Evolutionary conservation across 2,888 invertebrate genomes (phyloP), one percentile per base, ranked within the genome.

Genomic region (Shargacucullia verbasci): DNA sequence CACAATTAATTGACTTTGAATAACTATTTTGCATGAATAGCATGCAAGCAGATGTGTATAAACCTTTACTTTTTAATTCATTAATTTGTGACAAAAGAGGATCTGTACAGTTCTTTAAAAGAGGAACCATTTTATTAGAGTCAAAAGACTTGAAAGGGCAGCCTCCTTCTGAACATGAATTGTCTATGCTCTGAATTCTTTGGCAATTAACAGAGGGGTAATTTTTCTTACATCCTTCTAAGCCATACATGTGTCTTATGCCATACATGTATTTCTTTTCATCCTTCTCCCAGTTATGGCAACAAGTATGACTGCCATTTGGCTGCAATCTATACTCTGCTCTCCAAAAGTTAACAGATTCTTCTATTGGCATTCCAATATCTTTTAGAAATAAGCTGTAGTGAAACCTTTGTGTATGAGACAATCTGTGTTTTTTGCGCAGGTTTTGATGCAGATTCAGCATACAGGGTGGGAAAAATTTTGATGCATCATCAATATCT

Each of bases 301-400:
- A 88, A 73, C 96, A 96, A 41, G 83, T 86, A 34, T 94, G 91
- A 38, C 78, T 84, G 2, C 89, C 87, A 48, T 79, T 83, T 35
- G 94, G 90, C 39, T 87, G 86, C 73, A 95, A 91, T 1, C 92
- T 93, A 83, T 97, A 97, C 81, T 96, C 96, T 14, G 81, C 72
- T 79, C 91, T 94, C 96, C 97, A 97, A 83, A 96, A 96, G 20
- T 87, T 83, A 39, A 96, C 78, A 9, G 96, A 95, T 79, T 96
- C 95, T 56, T 95, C 91, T 25, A 96, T 78, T 2, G 95, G 93
- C 92, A 97, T 94, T 0, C 97, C 97, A 76, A 95, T 95, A 71
- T 96, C 96, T 90, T 97, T 97, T 46, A 97, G 86, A 85, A 96
- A 97, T 20, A 97, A 87, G 59, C 96, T 96, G 70, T 96, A 96